Conservation (phyloP, 2,888 invertebrate species). For the Standfussiana lucernea region DNA sequence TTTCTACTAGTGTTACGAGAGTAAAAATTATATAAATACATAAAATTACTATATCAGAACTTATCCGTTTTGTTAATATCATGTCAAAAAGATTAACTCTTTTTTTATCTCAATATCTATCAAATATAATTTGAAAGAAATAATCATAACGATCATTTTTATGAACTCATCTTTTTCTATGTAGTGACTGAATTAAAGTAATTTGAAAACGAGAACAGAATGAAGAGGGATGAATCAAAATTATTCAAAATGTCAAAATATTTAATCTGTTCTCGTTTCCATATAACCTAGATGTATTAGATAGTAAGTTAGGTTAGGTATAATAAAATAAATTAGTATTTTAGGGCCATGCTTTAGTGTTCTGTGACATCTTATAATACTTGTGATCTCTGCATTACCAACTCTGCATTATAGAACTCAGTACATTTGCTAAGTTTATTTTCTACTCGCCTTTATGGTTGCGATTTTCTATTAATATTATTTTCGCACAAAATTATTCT, state of each 20-base stretch:
- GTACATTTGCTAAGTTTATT: conserved; percentile 51
- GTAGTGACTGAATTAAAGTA: conserved; percentile 70
- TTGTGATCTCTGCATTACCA: conserved; percentile 73
- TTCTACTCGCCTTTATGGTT: conserved; percentile 62
- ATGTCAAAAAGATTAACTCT: conserved; percentile 10
- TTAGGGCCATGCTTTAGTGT: conserved; percentile 79
- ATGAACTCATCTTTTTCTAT: conserved; percentile 54
- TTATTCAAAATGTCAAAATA: neutral
- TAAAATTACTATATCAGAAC: conserved; percentile 48
- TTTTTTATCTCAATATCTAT: neutral
- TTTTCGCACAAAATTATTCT: conserved; percentile 20
- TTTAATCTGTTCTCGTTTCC: conserved; percentile 52
- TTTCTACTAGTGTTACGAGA: conserved; percentile 84
- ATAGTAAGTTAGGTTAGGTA: conserved; percentile 62
- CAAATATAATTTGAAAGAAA: conserved; percentile 38
- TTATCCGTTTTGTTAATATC: conserved; percentile 25
- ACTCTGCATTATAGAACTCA: conserved; percentile 57
- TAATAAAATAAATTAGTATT: conserved; percentile 62
- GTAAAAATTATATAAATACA: conserved; percentile 59
- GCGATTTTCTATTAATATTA: conserved; percentile 27
- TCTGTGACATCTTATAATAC: conserved; percentile 77
- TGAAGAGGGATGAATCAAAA: neutral
- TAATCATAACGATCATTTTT: conserved; percentile 21
- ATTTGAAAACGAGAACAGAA: conserved; percentile 53
- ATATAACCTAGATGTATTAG: conserved; percentile 41